phyloP scores from a whole-genome alignment of 2,797 vertebrate genomes.

The Scolopax rusticola region DNA sequence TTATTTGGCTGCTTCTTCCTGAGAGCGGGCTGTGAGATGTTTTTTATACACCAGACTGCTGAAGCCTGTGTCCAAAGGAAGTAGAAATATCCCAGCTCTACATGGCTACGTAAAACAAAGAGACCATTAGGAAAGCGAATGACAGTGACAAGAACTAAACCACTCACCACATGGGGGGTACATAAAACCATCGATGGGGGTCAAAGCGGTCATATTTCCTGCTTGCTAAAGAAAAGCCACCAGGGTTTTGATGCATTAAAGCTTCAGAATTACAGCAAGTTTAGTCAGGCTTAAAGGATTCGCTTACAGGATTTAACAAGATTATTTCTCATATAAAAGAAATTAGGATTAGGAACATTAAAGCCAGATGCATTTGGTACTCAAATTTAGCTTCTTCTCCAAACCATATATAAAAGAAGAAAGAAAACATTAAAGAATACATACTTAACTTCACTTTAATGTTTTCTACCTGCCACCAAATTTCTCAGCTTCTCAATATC shows the following conservation, averaged over 20 bases:
- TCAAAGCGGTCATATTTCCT: not conserved
- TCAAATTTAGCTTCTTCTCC: not conserved
- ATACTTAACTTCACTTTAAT: not conserved
- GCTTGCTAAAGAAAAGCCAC: not conserved
- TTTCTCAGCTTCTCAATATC: not conserved
- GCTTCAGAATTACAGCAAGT: not conserved
- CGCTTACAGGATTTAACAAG: slow-evolving; percentile 28
- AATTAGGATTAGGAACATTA: slow-evolving; percentile 4
- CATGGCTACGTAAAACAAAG: not conserved
- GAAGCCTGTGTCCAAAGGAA: not conserved
- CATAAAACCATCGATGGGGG: not conserved
- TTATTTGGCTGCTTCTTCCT: not conserved
- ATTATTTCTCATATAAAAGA: slow-evolving; percentile 36
- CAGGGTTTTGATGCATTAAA: not conserved
- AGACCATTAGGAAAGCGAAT: not conserved
- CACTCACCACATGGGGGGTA: not conserved
- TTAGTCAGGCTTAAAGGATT: slow-evolving; percentile 34
- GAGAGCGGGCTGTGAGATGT: not conserved
- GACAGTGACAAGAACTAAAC: not conserved
- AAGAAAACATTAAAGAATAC: not conserved
- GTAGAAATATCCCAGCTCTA: not conserved
- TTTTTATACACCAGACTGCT: not conserved
- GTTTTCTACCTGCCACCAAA: not conserved
- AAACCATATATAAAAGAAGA: not conserved
- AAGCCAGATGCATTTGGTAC: not conserved